phyloP scores from a whole-genome alignment of 1,140 invertebrate species.

The Tenebrio molitor region DNA sequence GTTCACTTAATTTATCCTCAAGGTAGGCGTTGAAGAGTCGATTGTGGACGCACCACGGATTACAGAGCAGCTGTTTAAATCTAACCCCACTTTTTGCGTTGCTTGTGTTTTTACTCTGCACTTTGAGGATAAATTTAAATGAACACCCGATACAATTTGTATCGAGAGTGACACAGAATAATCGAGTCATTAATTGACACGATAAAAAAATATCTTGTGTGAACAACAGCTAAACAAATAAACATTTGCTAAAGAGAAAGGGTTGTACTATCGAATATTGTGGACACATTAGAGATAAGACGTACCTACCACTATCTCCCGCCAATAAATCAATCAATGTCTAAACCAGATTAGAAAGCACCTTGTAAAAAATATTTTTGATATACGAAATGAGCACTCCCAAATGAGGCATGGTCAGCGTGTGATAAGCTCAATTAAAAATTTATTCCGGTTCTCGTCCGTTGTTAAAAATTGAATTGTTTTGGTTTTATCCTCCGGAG shows the following conservation, averaged over 20 bases:
- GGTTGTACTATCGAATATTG: neutral
- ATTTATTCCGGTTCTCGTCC: too few species aligned
- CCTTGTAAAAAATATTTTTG: neutral
- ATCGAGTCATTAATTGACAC: neutral
- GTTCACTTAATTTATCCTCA: too few species aligned
- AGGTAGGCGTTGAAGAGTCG: too few species aligned
- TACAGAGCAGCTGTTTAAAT: too few species aligned
- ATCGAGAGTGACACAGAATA: neutral
- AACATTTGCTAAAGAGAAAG: neutral
- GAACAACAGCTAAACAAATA: neutral
- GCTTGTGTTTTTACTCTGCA: too few species aligned
- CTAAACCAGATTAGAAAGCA: neutral
- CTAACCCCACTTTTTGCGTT: too few species aligned
- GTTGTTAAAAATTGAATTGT: too few species aligned
- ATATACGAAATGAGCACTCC: neutral
- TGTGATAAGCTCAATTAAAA: too few species aligned
- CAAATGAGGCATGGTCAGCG: too few species aligned
- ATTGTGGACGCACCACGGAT: too few species aligned
- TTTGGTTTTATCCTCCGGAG: too few species aligned
- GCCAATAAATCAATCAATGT: slow-evolving; percentile 1
- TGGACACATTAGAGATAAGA: neutral
- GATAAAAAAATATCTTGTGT: slow-evolving; percentile 2
- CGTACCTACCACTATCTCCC: neutral
- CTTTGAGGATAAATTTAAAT: too few species aligned
- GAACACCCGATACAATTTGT: neutral